Evolutionary conservation across 1,140 invertebrate species (phyloP), one percentile per base, ranked within the genome.

Genomic region (Drosophila bocki): DNA sequence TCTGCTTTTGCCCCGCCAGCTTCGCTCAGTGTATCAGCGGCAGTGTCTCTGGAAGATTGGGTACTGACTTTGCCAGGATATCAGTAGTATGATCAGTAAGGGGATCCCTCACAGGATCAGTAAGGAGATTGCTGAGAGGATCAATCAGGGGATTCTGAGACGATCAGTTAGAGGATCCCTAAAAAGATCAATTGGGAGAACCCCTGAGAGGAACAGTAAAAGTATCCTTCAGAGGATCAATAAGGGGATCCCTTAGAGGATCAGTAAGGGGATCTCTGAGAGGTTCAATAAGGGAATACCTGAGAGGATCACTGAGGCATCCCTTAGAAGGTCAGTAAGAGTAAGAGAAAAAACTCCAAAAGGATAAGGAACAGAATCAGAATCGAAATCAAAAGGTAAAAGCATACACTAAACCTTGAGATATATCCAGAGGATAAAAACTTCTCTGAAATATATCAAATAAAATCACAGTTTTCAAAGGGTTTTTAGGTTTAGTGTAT

Each of bases 31-130:
- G 11, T 54, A 54, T 54, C 53, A 70, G 67, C 53, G 33, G 48
- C 32, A 32, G 67, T 37, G 22, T 54, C 22, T 70, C 32, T 44
- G 26, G 39, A 37, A 54, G 67, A 70, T 68, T 68, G 67, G 67
- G 67, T 39, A 70, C 41, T 70, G 67, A 68, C 67, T 47, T 54
- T 70, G 67, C 62, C 67, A 68, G 62, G 62, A 70, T 70, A 70
- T 68, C 57, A 67, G 45, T 41, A 26, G 8, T 3, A 37, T 8
- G 13, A 26, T 29, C 17, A 37, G 11, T 7, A n/a, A 13, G 13
- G 9, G 3, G 12, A 29, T 17, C 3, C 32, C n/a, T 17, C 15
- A 42, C 7, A 4, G 3, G 15, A 42, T n/a, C 5, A n/a, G 37
- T 33, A 11, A 29, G 35, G 3, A 4, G 26, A 26, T 26, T 26